Base-by-base conservation (phyloP, 1,140 invertebrate species). In the Delia radicum region DNA sequence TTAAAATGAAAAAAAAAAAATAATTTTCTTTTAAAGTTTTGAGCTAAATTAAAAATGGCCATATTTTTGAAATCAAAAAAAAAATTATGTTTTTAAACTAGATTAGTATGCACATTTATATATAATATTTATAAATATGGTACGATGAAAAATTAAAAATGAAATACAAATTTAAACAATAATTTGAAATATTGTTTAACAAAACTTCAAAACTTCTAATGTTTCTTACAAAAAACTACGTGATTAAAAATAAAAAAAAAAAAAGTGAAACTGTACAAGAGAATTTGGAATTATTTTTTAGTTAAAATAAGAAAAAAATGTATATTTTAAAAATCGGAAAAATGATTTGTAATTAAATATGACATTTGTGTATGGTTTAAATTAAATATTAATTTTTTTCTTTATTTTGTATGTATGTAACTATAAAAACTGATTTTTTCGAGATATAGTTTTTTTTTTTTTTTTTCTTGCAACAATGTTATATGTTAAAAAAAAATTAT, bases 21-120 rank as follows among this genome's bases (percentile, higher is more conserved):
- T 67, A 4, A 4, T 18, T 62, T 18, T 31, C n/a, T 65, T 33
- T 33, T 63, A 29, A 65, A 65, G 62, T 15, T n/a, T n/a, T 65
- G 62, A 29, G 62, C 29, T 65, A 29, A 42, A 42, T 3, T 15
- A 65, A 65, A 33, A 69, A 69, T 69, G 65, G 65, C 65, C 65
- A 31, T 67, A 31, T 31, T 5, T 67, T 67, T 31, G 15, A 55
- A 55, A 42, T 33, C 13, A 33, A 3, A 62, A 63, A 63, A 63
- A 63, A 21, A 24, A 3, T 6, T 27, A 15, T 33, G 24, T 28
- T 28, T 65, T 65, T 2, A 33, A 69, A 69, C 21, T 69, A 67
- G 26, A 67, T 67, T 67, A 29, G 63, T 31, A 69, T 69, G 37
- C 65, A 69, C 65, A 69, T 33, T 69, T 69, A 69, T 10, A 33